These are phyloP conservation scores for Hydrozoanthus gracilis DNA, from an alignment of 92 coral and sea anemone species.

Conservation along the genomic window DNA sequence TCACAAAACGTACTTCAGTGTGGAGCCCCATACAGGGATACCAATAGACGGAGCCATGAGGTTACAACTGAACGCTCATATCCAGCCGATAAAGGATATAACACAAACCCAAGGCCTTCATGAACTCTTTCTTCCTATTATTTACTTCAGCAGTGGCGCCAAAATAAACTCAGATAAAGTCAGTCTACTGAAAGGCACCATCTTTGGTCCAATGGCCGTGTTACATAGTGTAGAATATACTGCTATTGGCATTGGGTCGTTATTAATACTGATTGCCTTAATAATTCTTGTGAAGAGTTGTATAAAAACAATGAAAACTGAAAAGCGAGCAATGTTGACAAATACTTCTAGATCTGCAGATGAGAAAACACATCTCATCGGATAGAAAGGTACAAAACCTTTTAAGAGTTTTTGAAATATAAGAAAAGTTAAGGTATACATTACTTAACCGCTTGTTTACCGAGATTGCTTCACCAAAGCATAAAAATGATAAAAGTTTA, in stretches of 20 bases:
- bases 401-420: too few species aligned
- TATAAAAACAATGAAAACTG: slow-evolving; percentile 1
- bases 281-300: not conserved
- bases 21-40: slow-evolving; percentile 79
- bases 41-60: slow-evolving; percentile 70
- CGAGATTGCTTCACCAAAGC: too few species aligned
- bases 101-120: slow-evolving; percentile 62
- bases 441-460: too few species aligned
- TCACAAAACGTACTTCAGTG: slow-evolving; percentile 73
- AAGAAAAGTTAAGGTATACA: too few species aligned
- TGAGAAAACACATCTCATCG: not conserved
- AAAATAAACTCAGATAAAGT: slow-evolving; percentile 70
- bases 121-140: slow-evolving; percentile 73
- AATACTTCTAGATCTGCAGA: not conserved
- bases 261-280: slow-evolving; percentile 19
- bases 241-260: slow-evolving; percentile 55
- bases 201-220: slow-evolving; percentile 49
- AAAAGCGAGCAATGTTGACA: not conserved
- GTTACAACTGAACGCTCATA: slow-evolving; percentile 76
- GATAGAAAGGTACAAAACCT: too few species aligned
- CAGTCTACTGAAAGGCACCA: slow-evolving; percentile 49
- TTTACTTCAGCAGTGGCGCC: slow-evolving; percentile 77
- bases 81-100: slow-evolving; percentile 62
- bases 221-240: slow-evolving; percentile 54
- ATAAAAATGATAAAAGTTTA: too few species aligned